Percentiles rank a stretch among this genome's conserved stretches.
Evolutionary conservation across 2,888 invertebrate genomes (phyloP).

Genomic region (Eupithecia vulgata): DNA sequence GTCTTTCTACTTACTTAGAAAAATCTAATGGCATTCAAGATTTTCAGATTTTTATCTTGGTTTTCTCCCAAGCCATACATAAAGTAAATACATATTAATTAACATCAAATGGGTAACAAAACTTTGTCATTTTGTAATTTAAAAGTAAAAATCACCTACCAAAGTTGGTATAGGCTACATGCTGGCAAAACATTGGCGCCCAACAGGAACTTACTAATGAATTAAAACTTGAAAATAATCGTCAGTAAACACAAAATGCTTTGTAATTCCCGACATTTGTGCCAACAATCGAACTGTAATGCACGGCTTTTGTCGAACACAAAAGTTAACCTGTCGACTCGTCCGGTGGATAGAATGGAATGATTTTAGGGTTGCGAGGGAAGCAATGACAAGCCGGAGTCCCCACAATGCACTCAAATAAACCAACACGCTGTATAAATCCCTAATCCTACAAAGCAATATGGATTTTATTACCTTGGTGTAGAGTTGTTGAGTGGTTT

Average conservation of each 20-base stretch:
- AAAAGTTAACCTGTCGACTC: conserved; percentile 83
- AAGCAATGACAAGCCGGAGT: conserved; percentile 80
- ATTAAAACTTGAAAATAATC: conserved; percentile 59
- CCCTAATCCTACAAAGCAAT: conserved; percentile 36
- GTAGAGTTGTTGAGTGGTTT: conserved; percentile 36
- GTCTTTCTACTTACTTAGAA: not conserved
- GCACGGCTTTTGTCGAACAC: conserved; percentile 79
- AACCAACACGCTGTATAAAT: conserved; percentile 47
- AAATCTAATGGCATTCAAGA: not conserved
- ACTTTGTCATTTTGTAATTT: not conserved
- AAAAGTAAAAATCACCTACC: not conserved
- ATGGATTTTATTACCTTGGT: conserved; percentile 42
- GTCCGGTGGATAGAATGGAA: conserved; percentile 76
- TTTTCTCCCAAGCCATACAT: not conserved
- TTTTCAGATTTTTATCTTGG: not conserved
- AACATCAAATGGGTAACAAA: not conserved
- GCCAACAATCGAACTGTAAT: conserved; percentile 81
- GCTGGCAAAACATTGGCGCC: conserved; percentile 25
- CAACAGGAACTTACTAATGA: conserved; percentile 58
- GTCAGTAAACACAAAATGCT: conserved; percentile 73
- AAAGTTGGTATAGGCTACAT: not conserved
- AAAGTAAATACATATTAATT: not conserved
- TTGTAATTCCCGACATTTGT: conserved; percentile 81
- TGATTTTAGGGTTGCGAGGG: conserved; percentile 82
- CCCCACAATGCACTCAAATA: conserved; percentile 70